Evolutionary conservation across 2,113 vertebrate species (phyloP).

Genomic region (Alexandromys fortis): DNA sequence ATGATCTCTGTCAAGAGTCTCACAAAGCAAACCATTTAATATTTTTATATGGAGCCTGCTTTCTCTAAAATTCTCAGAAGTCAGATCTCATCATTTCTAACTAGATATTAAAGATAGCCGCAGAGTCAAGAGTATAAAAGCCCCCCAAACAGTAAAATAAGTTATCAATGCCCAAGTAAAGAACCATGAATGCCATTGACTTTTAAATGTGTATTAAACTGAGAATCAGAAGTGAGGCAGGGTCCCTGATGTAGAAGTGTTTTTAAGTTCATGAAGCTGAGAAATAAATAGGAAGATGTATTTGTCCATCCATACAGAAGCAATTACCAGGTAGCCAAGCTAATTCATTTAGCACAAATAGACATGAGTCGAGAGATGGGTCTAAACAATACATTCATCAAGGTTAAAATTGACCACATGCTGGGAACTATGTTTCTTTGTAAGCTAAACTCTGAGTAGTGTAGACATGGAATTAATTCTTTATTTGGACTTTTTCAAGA

Average conservation of each 20-base stretch:
- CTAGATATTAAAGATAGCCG: conserved; percentile 59
- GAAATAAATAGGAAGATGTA: background rate
- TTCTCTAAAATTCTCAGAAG: conserved; percentile 68
- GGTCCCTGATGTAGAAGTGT: background rate
- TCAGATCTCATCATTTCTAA: conserved; percentile 68
- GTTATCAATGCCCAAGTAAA: background rate
- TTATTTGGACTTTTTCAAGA: background rate
- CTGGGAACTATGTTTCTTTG: background rate
- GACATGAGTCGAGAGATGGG: background rate
- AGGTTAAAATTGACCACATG: background rate
- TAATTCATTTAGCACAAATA: background rate
- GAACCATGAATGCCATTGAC: background rate
- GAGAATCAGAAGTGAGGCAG: background rate
- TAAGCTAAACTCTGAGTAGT: background rate
- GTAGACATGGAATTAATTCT: background rate
- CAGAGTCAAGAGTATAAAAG: background rate
- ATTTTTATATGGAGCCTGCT: conserved; percentile 60
- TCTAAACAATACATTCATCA: background rate
- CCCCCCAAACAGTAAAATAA: background rate
- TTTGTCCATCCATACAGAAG: background rate
- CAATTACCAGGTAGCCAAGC: background rate
- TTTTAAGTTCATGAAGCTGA: background rate
- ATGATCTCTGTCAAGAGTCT: conserved; percentile 66
- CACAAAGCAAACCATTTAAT: conserved; percentile 77
- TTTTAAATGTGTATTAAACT: background rate